Evolutionary conservation across 2,888 invertebrate genomes (phyloP).

Genomic region (Andrena bicolor): DNA sequence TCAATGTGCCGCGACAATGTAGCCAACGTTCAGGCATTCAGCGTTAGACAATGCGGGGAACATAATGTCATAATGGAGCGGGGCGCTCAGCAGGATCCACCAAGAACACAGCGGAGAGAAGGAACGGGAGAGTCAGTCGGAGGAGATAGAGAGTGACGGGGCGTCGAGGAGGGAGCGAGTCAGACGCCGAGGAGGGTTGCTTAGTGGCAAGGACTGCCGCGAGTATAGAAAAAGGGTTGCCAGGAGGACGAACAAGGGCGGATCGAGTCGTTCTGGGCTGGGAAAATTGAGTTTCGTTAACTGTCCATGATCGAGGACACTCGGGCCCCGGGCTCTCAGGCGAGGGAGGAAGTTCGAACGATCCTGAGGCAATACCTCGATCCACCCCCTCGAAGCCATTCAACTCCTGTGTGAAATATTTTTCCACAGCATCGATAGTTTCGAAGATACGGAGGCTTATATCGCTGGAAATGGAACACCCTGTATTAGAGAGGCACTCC

Average conservation of each 20-base stretch:
- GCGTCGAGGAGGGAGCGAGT: constrained; percentile 14
- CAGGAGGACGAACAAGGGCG: constrained; percentile 1
- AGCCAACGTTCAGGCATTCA: constrained; percentile 84
- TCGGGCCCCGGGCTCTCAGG: constrained; percentile 39
- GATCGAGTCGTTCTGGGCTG: constrained; percentile 26
- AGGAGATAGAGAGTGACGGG: constrained; percentile 7
- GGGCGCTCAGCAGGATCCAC: constrained; percentile 73
- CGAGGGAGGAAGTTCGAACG: constrained; percentile 28
- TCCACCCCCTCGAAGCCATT: constrained; percentile 4
- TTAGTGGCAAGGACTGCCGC: constrained; percentile 40
- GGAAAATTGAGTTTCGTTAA: constrained; percentile 72
- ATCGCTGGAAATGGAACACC: too few species aligned
- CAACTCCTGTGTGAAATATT: background rate
- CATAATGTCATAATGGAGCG: constrained; percentile 84
- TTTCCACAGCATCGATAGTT: too few species aligned
- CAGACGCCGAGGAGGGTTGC: constrained; percentile 35
- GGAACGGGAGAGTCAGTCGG: constrained; percentile 10
- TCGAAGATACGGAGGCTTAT: too few species aligned
- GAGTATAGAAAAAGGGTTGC: constrained; percentile 48
- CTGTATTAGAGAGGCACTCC: constrained; percentile 10
- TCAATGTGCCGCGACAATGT: constrained; percentile 83
- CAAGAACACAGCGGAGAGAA: constrained; percentile 67
- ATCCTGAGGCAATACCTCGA: constrained; percentile 15
- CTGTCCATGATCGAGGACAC: constrained; percentile 73
- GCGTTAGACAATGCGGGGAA: constrained; percentile 82